Percentiles rank a stretch among this genome's conserved stretches.
phyloP scores from a whole-genome alignment of 1,140 invertebrate species.

The Penaeus indicus region DNA sequence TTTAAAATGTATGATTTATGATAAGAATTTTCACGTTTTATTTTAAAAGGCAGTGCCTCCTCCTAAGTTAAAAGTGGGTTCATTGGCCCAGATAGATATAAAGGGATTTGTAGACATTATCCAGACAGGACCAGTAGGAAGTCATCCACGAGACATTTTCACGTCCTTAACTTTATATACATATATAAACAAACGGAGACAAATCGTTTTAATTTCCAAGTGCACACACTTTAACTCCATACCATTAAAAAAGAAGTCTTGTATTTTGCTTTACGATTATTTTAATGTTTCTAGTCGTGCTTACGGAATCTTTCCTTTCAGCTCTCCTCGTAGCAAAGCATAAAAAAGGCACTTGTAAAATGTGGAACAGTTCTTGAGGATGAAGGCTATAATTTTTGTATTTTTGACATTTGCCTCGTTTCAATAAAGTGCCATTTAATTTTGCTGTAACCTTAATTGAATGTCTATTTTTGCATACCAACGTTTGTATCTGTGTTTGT shows the following conservation, averaged over 20 bases:
- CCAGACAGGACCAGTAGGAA: too few species aligned
- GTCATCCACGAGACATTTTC: too few species aligned
- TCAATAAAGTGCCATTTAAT: slow-evolving; percentile 48
- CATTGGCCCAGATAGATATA: too few species aligned
- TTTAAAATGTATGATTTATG: too few species aligned
- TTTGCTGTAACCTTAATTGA: slow-evolving; percentile 57
- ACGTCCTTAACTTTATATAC: too few species aligned
- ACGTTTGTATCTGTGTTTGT: slow-evolving; percentile 57
- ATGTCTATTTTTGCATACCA: slow-evolving; percentile 62
- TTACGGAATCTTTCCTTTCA: slow-evolving; percentile 4
- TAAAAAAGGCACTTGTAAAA: slow-evolving; percentile 42
- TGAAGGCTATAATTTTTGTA: slow-evolving; percentile 45
- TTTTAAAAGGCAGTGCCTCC: too few species aligned
- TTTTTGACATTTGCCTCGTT: slow-evolving; percentile 45
- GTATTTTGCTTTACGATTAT: neutral
- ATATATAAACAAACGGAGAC: too few species aligned
- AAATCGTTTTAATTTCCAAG: too few species aligned
- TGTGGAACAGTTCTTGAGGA: slow-evolving; percentile 28
- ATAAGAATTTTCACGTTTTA: too few species aligned
- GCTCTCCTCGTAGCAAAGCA: slow-evolving; percentile 26
- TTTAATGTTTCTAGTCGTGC: slow-evolving; percentile 17
- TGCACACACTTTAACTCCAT: neutral
- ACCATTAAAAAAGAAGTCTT: neutral
- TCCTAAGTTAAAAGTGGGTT: too few species aligned
- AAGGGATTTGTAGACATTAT: too few species aligned